Base-by-base conservation (phyloP, 2,888 invertebrate species). In the Arge pagana region DNA sequence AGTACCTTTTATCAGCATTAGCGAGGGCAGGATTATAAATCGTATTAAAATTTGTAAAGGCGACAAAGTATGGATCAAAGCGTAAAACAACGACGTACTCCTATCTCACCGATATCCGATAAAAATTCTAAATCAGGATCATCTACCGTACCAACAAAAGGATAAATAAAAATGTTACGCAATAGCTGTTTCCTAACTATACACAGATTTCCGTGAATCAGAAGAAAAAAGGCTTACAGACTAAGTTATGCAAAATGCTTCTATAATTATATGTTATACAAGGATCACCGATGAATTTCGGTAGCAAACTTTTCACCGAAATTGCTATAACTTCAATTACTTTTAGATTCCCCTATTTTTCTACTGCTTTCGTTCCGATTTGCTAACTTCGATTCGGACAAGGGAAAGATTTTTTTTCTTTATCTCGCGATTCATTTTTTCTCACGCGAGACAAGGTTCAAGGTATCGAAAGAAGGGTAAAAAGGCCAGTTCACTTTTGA, bases 401-500 rank as follows among this genome's bases (percentile, higher is more conserved):
- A n/a, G n/a, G n/a, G 6, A 15, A 21, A 45, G n/a, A 19, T 42
- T 30, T 19, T 23, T 11, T 30, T n/a, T n/a, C 10, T 19, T 30
- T 15, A 3, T 19, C 7, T 4, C n/a, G 16, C 4, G 23, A 40
- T n/a, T 7, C 30, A 6, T 23, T 11, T 33, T 45, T 5, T 35
- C n/a, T 33, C 28, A 15, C n/a, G 31, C n/a, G 15, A 10, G 8
- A 13, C 8, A 8, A 37, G 21, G 11, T 37, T 37, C 28, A 16
- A n/a, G 30, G 16, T 42, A 16, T 30, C 11, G n/a, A n/a, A n/a
- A n/a, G n/a, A n/a, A n/a, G n/a, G n/a, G n/a, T n/a, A n/a, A 13
- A 40, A 6, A 16, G 11, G 2, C 11, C 8, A 18, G n/a, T 33
- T 60, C 55, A 60, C 42, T 54, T 58, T 26, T 48, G 23, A 28